Conservation (phyloP, 1,140 invertebrate species). For the Drosophila seguyi region DNA sequence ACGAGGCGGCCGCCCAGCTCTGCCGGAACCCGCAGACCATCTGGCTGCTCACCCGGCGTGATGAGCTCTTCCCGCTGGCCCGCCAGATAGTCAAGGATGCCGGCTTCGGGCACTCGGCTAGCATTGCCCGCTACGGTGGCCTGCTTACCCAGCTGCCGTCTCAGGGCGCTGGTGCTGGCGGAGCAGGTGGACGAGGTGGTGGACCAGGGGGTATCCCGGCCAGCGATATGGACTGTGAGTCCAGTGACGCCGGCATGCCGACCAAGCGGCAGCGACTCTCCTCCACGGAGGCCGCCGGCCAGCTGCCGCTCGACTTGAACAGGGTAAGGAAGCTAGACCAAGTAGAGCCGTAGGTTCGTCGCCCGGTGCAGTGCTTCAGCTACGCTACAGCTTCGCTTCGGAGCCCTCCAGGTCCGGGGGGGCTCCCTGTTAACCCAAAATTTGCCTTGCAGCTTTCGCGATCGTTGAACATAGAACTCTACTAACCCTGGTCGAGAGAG, state of each 20-base stretch:
- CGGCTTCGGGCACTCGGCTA: slow-evolving; percentile 88
- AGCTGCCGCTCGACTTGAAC: slow-evolving; percentile 69
- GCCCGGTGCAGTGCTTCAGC: slow-evolving; percentile 69
- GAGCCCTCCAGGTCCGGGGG: slow-evolving; percentile 11
- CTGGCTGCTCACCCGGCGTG: slow-evolving; percentile 95
- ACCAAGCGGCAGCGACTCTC: slow-evolving; percentile 69
- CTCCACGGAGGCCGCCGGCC: slow-evolving; percentile 73
- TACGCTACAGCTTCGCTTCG: slow-evolving; percentile 61
- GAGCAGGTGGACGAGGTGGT: slow-evolving; percentile 26
- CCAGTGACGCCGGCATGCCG: slow-evolving; percentile 65
- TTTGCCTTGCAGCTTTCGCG: slow-evolving; percentile 69
- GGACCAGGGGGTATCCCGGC: slow-evolving; percentile 17
- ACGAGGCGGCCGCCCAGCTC: slow-evolving; percentile 98
- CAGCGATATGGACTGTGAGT: slow-evolving; percentile 72
- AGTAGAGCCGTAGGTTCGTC: slow-evolving; percentile 56
- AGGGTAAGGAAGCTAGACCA: slow-evolving; percentile 74
- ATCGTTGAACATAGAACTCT: slow-evolving; percentile 4
- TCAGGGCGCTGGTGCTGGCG: slow-evolving; percentile 24
- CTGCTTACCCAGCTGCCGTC: slow-evolving; percentile 66
- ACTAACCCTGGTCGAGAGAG: slow-evolving; percentile 22
- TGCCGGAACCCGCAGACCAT: slow-evolving; percentile 87
- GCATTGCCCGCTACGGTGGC: slow-evolving; percentile 77
- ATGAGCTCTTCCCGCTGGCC: slow-evolving; percentile 97
- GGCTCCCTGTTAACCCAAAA: slow-evolving; percentile 34
- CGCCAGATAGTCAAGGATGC: slow-evolving; percentile 97